Conservation (phyloP, 2,888 invertebrate species). For the Mimumesa dahlbomi region DNA sequence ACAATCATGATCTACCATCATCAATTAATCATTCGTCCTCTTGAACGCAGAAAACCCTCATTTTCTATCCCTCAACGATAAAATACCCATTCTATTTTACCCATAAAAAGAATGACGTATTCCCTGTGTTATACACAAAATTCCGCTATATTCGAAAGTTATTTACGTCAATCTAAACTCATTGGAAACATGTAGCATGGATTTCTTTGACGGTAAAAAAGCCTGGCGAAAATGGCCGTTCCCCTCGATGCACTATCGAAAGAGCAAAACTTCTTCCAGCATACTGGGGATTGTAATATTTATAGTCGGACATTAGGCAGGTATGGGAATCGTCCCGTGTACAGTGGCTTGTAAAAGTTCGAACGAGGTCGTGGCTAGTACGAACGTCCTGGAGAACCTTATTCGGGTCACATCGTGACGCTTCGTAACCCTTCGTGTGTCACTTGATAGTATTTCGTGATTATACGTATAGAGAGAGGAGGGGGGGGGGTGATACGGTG, state of each 20-base stretch:
- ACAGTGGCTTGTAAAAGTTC: conserved; percentile 47
- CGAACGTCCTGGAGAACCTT: conserved; percentile 42
- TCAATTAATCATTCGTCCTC: too few species aligned
- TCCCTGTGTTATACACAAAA: too few species aligned
- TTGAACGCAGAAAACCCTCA: too few species aligned
- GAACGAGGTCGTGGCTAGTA: conserved; percentile 48
- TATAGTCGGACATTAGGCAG: conserved; percentile 69
- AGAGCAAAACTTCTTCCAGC: conserved; percentile 60
- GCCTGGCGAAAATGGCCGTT: conserved; percentile 30
- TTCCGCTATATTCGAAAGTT: too few species aligned
- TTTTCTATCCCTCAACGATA: too few species aligned
- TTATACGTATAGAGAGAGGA: conserved; percentile 5
- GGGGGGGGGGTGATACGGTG: background rate
- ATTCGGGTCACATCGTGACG: conserved; percentile 56
- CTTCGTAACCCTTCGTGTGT: conserved; percentile 48
- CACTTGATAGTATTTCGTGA: conserved; percentile 32
- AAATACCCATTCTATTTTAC: too few species aligned
- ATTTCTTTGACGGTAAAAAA: conserved; percentile 27
- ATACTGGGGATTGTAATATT: conserved; percentile 67
- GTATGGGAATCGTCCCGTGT: conserved; percentile 55
- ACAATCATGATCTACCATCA: too few species aligned
- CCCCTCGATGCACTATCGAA: conserved; percentile 60
- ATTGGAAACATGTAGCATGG: conserved; percentile 29
- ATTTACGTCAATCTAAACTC: conserved; percentile 1
- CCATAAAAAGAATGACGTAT: too few species aligned